These are phyloP conservation scores for Sigmodon hispidus DNA, from an alignment of 2,113 vertebrate genomes.

Conservation along the genomic window DNA sequence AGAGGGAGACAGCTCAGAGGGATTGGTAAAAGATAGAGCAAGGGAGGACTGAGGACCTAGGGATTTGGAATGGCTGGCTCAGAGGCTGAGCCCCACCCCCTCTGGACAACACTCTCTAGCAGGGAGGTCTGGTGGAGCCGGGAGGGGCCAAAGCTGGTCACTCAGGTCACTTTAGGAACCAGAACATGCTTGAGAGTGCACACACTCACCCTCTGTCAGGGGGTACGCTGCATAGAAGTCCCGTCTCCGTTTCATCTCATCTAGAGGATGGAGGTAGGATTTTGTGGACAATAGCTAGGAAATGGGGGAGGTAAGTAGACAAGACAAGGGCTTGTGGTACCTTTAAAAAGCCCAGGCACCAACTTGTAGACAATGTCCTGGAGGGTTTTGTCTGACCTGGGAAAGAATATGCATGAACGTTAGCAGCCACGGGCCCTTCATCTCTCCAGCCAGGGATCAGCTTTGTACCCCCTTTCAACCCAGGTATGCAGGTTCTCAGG, in stretches of 20 bases:
- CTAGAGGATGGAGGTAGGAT: constrained; percentile 78
- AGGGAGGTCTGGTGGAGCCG: not conserved
- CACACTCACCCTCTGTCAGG: constrained; percentile 85
- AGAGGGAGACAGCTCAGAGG: not conserved
- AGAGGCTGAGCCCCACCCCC: not conserved
- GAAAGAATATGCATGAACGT: constrained; percentile 2
- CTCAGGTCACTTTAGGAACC: not conserved
- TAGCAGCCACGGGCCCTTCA: fast-evolving
- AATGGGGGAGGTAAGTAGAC: fast-evolving
- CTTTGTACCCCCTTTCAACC: not conserved
- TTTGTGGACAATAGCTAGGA: not conserved
- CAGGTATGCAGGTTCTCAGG: not conserved
- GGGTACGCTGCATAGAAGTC: constrained; percentile 94
- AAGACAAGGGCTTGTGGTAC: constrained; percentile 73
- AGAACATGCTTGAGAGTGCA: not conserved
- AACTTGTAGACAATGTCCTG: constrained; percentile 98
- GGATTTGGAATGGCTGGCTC: not conserved
- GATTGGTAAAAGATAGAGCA: not conserved
- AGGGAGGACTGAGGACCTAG: not conserved
- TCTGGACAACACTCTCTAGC: not conserved
- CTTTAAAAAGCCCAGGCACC: constrained; percentile 96
- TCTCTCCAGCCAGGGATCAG: not conserved
- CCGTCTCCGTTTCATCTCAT: constrained; percentile 96
- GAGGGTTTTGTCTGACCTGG: constrained; percentile 95
- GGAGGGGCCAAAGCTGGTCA: not conserved